Percentiles rank a stretch among this genome's conserved stretches.
Conservation (phyloP, 2,113 vertebrate species). For the Gallinago undulata region DNA sequence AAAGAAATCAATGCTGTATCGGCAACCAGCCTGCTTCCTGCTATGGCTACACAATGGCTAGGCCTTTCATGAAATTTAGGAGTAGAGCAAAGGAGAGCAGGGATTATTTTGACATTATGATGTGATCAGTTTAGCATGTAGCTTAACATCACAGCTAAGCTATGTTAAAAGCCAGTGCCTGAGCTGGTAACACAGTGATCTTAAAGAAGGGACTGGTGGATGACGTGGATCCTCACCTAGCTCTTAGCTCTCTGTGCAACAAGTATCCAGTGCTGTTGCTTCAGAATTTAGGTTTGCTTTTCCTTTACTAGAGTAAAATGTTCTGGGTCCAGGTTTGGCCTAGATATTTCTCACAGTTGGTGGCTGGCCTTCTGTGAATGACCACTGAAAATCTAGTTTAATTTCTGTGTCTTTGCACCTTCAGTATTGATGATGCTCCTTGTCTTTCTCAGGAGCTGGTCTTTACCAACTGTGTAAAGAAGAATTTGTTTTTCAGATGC, state of each 20-base stretch:
- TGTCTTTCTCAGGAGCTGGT: neutral
- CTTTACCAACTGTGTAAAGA: neutral
- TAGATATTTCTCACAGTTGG: neutral
- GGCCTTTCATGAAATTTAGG: neutral
- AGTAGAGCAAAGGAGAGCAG: neutral
- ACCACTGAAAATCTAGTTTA: neutral
- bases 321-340: neutral
- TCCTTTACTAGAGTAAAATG: neutral
- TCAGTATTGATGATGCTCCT: neutral
- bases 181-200: neutral
- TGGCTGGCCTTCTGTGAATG: neutral
- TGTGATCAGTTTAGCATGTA: neutral
- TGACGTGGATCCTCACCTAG: neutral
- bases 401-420: neutral
- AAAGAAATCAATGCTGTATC: neutral
- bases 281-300: neutral
- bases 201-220: neutral
- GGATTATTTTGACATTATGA: neutral
- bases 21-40: neutral
- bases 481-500: neutral
- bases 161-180: neutral
- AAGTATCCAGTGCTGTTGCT: neutral
- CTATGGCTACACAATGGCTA: neutral
- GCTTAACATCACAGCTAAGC: slow-evolving; percentile 19
- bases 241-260: neutral